phyloP scores from a whole-genome alignment of 2,113 vertebrate species.

The Podilymbus podiceps region DNA sequence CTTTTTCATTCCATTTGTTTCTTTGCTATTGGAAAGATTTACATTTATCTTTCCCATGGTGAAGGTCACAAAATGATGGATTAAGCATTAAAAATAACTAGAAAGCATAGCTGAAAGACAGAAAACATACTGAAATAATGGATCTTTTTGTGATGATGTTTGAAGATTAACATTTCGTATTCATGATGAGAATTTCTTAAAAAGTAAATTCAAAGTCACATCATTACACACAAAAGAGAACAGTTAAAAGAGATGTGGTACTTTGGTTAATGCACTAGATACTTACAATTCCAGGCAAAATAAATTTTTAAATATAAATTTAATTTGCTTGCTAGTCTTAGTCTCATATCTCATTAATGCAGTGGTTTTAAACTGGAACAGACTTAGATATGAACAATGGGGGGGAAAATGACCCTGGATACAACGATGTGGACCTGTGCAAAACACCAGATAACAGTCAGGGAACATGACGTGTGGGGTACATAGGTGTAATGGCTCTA shows the following conservation, averaged over 20 bases:
- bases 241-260: not conserved
- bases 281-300: not conserved
- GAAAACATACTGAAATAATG: slow-evolving; percentile 8
- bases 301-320: not conserved
- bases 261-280: not conserved
- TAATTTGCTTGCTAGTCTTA: not conserved
- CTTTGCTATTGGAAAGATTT: slow-evolving; percentile 56
- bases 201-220: slow-evolving; percentile 34
- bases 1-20: slow-evolving; percentile 59
- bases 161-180: slow-evolving; percentile 6
- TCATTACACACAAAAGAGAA: slow-evolving; percentile 1
- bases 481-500: not conserved
- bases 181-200: slow-evolving; percentile 1
- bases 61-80: slow-evolving; percentile 64
- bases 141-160: not conserved
- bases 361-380: not conserved
- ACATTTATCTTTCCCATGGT: slow-evolving; percentile 59
- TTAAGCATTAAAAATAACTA: slow-evolving; percentile 53
- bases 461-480: accelerated
- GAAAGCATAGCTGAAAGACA: slow-evolving; percentile 31
- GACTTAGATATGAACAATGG: not conserved
- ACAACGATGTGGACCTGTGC: not conserved
- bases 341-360: not conserved
- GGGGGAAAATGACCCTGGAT: accelerated
- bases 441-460: not conserved